A percentile compares a stretch with the other conserved stretches of the same genome.
Evolutionary conservation across 2,888 invertebrate genomes (phyloP).

Genomic region (Ectemnius continuus): DNA sequence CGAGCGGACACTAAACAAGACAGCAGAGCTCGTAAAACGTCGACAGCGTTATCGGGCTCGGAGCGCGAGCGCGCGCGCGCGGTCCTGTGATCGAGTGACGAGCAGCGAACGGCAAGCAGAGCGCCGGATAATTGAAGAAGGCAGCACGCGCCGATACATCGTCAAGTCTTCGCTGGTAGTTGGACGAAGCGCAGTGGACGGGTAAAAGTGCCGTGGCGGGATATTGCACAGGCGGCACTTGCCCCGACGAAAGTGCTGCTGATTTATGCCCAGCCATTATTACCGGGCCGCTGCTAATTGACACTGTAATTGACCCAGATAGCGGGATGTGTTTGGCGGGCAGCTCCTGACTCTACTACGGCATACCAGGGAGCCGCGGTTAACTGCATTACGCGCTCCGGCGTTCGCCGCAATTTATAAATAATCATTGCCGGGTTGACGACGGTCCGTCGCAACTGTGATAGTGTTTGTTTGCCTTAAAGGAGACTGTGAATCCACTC

Average conservation of each 20-base stretch:
- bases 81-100: too few species aligned
- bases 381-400: slow-evolving; percentile 4
- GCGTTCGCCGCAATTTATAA: slow-evolving; percentile 7
- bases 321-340: slow-evolving; percentile 16
- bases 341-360: not conserved
- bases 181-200: slow-evolving; percentile 9
- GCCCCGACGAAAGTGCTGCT: slow-evolving; percentile 19
- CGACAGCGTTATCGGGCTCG: slow-evolving; percentile 29
- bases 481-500: not conserved
- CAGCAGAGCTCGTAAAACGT: not conserved
- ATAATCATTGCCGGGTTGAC: not conserved
- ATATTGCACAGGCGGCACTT: slow-evolving; percentile 10
- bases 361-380: slow-evolving; percentile 6
- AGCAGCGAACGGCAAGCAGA: too few species aligned
- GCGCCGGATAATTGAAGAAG: too few species aligned
- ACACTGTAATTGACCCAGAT: slow-evolving; percentile 47
- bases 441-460: not conserved
- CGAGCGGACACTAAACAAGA: too few species aligned
- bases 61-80: too few species aligned
- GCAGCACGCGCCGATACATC: not conserved
- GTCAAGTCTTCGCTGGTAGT: slow-evolving; percentile 1
- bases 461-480: not conserved
- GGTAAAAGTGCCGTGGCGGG: slow-evolving; percentile 8
- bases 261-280: slow-evolving; percentile 34
- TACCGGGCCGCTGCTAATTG: slow-evolving; percentile 42